phyloP scores from a whole-genome alignment of 2,888 invertebrate genomes.

The Nemotelus nigrinus region DNA sequence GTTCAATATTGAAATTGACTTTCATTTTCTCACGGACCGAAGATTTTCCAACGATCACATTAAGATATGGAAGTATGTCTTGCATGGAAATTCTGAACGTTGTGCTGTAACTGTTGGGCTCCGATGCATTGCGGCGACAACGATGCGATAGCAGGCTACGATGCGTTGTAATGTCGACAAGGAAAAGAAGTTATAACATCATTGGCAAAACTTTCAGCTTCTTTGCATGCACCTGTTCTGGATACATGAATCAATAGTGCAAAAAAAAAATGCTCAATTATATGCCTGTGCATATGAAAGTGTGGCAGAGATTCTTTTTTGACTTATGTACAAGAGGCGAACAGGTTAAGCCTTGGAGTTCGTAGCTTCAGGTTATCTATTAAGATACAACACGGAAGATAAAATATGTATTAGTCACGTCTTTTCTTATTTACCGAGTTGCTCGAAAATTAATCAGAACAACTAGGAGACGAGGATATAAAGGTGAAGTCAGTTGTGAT shows the following conservation, averaged over 20 bases:
- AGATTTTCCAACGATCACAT: conserved; percentile 38
- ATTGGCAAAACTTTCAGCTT: neutral
- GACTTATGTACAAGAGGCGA: neutral
- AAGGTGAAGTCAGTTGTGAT: too few relatives aligned
- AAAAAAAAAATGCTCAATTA: neutral
- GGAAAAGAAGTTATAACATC: neutral
- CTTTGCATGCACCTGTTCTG: conserved; percentile 16
- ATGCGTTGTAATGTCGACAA: conserved; percentile 5
- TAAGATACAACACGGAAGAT: neutral
- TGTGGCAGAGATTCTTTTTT: neutral
- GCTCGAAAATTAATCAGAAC: conserved; percentile 42
- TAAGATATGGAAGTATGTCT: neutral
- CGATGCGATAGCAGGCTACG: neutral
- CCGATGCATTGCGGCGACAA: conserved; percentile 32
- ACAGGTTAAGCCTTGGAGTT: neutral
- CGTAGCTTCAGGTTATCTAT: neutral
- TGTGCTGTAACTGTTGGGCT: neutral
- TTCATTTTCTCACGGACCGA: conserved; percentile 54
- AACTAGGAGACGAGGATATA: neutral
- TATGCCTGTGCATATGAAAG: neutral
- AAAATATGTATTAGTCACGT: conserved; percentile 43
- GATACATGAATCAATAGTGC: neutral
- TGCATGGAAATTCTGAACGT: neutral
- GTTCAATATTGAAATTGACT: conserved; percentile 1
- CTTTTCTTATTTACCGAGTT: conserved; percentile 28